Conservation (phyloP, 2,113 vertebrate species). For the Myiozetetes cayanensis region DNA sequence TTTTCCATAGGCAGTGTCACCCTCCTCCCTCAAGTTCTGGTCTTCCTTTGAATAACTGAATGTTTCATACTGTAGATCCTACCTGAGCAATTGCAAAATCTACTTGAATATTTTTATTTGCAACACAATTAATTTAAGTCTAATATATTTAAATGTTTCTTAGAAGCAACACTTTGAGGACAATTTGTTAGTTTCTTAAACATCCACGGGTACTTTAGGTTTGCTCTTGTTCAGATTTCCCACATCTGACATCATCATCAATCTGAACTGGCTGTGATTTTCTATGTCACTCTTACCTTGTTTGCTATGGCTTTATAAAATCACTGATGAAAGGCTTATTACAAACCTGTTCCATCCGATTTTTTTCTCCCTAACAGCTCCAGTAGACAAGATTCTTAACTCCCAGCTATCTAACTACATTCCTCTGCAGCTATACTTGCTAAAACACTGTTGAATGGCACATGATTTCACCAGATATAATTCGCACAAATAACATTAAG, state of each 20-base stretch:
- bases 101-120: neutral
- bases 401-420: neutral
- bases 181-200: neutral
- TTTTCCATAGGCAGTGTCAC: neutral
- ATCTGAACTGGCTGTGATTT: neutral
- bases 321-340: neutral
- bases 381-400: neutral
- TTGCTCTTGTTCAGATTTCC: neutral
- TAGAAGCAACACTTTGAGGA: neutral
- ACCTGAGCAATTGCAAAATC: neutral
- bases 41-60: neutral
- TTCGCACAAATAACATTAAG: accelerated
- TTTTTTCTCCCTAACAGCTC: neutral
- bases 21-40: neutral
- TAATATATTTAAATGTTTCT: neutral
- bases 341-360: neutral
- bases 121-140: neutral
- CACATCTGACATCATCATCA: neutral
- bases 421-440: neutral
- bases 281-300: neutral
- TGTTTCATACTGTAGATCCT: neutral
- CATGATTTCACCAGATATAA: neutral
- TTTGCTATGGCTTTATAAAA: neutral
- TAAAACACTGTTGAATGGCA: neutral
- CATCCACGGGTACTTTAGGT: neutral